Percentiles rank a stretch among this genome's conserved stretches.
Conservation (phyloP, 2,113 vertebrate genomes). For the Callionymus lyra region DNA sequence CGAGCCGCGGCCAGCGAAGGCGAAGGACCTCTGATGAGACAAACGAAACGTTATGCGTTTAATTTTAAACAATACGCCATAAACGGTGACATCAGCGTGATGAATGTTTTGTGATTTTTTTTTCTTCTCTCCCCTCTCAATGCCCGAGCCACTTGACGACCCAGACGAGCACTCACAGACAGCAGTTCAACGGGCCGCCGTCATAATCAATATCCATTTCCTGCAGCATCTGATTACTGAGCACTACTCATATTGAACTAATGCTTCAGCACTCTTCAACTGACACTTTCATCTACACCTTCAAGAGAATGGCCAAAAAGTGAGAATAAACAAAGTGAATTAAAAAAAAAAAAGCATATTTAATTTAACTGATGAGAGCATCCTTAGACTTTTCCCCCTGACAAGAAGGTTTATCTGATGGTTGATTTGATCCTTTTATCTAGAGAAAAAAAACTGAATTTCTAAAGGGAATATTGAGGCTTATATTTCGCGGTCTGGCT, state of each 20-base stretch:
- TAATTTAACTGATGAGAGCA: too few species aligned
- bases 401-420: too few species aligned
- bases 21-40: slow-evolving; percentile 69
- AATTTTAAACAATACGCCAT: too few species aligned
- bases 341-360: slow-evolving; percentile 60
- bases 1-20: slow-evolving; percentile 71
- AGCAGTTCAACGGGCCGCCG: slow-evolving; percentile 32
- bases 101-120: not conserved
- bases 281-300: slow-evolving; percentile 58
- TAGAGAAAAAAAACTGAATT: too few species aligned
- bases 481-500: too few species aligned
- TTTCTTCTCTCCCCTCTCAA: not conserved
- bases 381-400: too few species aligned
- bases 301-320: slow-evolving; percentile 33
- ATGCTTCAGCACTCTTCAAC: slow-evolving; percentile 69
- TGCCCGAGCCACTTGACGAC: not conserved
- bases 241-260: slow-evolving; percentile 46
- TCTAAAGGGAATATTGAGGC: too few species aligned
- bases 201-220: slow-evolving; percentile 67
- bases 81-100: too few species aligned
- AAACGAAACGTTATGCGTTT: too few species aligned
- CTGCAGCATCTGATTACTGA: slow-evolving; percentile 57
- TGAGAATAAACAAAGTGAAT: slow-evolving; percentile 53
- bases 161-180: slow-evolving; percentile 2
- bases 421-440: too few species aligned